Percentiles rank a stretch among this genome's conserved stretches.
Conservation (phyloP, 2,888 invertebrate genomes). For the Callyntrura guangdongensis region DNA sequence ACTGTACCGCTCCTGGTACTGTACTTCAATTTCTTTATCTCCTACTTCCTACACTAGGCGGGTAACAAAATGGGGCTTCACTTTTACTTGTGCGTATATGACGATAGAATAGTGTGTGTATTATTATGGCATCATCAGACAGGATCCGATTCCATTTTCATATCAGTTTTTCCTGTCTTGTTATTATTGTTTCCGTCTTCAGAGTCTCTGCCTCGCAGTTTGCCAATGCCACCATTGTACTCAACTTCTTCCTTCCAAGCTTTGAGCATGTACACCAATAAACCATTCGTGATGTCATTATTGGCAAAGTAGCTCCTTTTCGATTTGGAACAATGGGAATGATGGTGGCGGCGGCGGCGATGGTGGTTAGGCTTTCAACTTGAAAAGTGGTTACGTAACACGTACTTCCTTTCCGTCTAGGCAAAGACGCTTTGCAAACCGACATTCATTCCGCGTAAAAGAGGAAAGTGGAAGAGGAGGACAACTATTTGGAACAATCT, state of each 20-base stretch:
- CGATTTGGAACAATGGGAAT: background rate
- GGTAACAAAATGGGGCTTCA: too few species aligned
- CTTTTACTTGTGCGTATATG: too few species aligned
- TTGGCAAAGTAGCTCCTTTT: background rate
- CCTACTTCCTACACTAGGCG: too few species aligned
- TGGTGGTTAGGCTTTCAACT: background rate
- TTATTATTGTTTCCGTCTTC: conserved; percentile 24
- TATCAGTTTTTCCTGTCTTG: background rate
- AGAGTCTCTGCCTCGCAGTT: background rate
- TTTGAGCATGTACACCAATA: background rate
- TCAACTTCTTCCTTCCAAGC: background rate
- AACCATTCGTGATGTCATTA: background rate
- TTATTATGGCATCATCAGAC: conserved; percentile 4
- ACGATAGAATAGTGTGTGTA: too few species aligned
- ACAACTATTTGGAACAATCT: background rate
- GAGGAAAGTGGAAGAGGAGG: background rate
- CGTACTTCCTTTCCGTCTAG: conserved; percentile 1
- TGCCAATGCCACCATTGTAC: background rate
- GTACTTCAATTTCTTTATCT: too few species aligned
- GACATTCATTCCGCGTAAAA: background rate
- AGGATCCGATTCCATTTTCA: conserved; percentile 14
- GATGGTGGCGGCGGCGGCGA: background rate
- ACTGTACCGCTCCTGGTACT: too few species aligned
- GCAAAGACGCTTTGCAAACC: background rate
- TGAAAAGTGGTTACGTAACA: conserved; percentile 17